Conservation (phyloP, 2,113 vertebrate genomes). For the Alexandromys fortis region DNA sequence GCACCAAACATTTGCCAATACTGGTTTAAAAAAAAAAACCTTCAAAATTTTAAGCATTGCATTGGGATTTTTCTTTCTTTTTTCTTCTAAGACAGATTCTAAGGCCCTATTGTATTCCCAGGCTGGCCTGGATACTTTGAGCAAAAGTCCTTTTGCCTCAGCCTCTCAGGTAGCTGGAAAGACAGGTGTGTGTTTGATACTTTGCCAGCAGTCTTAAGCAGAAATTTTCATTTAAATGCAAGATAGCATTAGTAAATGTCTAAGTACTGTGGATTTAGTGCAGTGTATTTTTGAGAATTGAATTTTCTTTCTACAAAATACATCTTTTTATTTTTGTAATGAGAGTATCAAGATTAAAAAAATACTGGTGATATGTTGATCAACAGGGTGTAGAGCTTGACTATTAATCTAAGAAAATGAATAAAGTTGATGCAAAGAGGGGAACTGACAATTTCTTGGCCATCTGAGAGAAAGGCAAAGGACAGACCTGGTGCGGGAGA, state of each 20-base stretch:
- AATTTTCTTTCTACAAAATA: not conserved
- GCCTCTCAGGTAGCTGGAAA: not conserved
- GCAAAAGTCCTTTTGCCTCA: not conserved
- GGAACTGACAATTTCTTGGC: not conserved
- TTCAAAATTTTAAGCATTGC: not conserved
- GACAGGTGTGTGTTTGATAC: not conserved
- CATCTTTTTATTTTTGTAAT: conserved; percentile 27
- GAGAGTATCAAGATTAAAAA: not conserved
- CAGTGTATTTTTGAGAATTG: not conserved
- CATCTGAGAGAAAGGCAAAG: not conserved
- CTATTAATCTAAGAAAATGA: not conserved
- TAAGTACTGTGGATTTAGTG: not conserved
- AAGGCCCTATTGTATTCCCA: not conserved
- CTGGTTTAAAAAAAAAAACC: not conserved
- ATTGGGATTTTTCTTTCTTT: not conserved
- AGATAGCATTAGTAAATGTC: conserved; percentile 3
- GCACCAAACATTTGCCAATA: not conserved
- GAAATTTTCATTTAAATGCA: not conserved
- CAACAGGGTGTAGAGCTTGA: not conserved
- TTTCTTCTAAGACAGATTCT: not conserved
- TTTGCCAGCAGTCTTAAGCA: not conserved
- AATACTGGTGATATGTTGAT: not conserved
- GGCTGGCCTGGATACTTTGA: not conserved
- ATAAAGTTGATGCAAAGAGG: not conserved
- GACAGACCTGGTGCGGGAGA: not conserved